Base-by-base conservation (phyloP, 1,140 invertebrate species). In the Babylonia areolata region DNA sequence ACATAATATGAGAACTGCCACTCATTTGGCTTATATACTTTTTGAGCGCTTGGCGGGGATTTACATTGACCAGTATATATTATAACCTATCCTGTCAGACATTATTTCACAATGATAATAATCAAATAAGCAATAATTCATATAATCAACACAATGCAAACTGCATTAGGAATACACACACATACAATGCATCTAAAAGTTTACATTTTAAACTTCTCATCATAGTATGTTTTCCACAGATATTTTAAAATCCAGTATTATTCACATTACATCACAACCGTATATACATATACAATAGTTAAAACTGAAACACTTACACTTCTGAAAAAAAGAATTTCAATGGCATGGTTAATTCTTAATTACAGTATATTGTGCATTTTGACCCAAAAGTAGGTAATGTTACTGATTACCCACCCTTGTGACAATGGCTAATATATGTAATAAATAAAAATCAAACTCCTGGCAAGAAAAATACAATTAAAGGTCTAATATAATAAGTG, bases 41-140 rank as follows among this genome's bases (percentile, higher is more conserved):
- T 77, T 77, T 39, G 37, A 37, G 35, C 75, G 23, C 75, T 77
- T 77, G 75, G 75, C 75, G 40, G 37, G 40, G 75, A 77, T 77
- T 77, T 77, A 37, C 46, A 51, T 51, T 17, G 15, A 46, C 15
- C 42, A 51, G 0, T 51, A 51, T 51, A 51, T 51, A 12, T 12
- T 17, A 51, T 51, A 51, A 51, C 17, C 46, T 51, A 51, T 0
- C 17, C 46, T 51, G 17, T 0, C 17, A 12, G 17, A 51, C 35
- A 78, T 40, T 78, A 78, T 17, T 33, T 78, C 0, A 78, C 1
- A 78, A 78, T 40, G 1, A 78, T 78, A n/a, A n/a, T n/a, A n/a
- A n/a, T n/a, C n/a, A n/a, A n/a, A n/a, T 28, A 78, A 78, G 20
- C 11, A 78, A 37, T 12, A 33, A 33, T n/a, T n/a, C n/a, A n/a